A percentile compares a stretch with the other conserved stretches of the same genome.
phyloP scores from a whole-genome alignment of 2,888 invertebrate genomes.

The Eudasyphora cyanicolor region DNA sequence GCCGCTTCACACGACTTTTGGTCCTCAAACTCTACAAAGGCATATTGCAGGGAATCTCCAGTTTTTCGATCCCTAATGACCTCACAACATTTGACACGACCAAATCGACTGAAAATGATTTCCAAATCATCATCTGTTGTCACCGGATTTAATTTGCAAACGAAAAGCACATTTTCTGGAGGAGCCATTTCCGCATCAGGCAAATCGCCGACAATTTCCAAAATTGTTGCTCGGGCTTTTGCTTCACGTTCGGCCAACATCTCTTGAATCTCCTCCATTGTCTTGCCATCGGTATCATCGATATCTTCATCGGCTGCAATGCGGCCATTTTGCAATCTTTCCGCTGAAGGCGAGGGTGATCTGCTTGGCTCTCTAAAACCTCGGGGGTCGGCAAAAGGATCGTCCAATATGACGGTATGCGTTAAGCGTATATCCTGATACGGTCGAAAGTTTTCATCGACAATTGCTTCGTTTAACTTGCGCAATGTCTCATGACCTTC shows the following conservation, averaged over 20 bases:
- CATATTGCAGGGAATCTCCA: conserved; percentile 98
- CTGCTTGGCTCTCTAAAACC: conserved; percentile 88
- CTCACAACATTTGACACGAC: conserved; percentile 95
- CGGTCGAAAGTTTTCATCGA: conserved; percentile 93
- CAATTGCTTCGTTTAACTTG: conserved; percentile 95
- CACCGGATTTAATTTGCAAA: conserved; percentile 99
- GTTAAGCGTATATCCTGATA: conserved; percentile 97
- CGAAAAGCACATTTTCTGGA: conserved; percentile 99
- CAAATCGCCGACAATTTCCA: conserved; percentile 99
- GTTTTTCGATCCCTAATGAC: conserved; percentile 96
- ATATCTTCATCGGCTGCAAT: conserved; percentile 97
- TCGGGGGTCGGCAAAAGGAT: conserved; percentile 95
- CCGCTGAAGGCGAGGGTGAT: conserved; percentile 94
- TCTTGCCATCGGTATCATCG: conserved; percentile 93
- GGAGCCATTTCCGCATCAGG: conserved; percentile 98
- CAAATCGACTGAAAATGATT: conserved; percentile 98
- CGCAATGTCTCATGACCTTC: conserved; percentile 92
- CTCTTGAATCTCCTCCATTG: conserved; percentile 91
- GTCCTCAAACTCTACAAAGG: conserved; percentile 98
- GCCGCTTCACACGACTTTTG: conserved; percentile 97
- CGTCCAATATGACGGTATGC: conserved; percentile 97
- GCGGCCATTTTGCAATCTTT: conserved; percentile 89
- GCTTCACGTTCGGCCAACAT: conserved; percentile 95
- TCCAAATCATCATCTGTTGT: conserved; percentile 98
- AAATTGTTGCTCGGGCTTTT: conserved; percentile 96